A percentile compares a stretch with the other conserved stretches of the same genome.
Conservation (phyloP, 53 echinoderm and acorn worm species). For the Henricia sp. region DNA sequence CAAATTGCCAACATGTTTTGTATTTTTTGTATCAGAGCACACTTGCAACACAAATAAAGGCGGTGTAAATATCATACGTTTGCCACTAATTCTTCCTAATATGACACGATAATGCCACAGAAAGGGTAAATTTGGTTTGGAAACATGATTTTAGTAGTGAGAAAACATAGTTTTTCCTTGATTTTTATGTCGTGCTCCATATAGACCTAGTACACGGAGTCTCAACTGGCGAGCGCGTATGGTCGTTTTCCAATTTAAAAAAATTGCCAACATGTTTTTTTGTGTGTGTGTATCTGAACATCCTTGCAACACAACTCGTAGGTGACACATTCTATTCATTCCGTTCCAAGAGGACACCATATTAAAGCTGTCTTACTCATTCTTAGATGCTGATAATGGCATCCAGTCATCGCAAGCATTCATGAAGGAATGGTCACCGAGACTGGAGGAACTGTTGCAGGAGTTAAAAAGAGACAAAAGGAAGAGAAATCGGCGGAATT, state of each 20-base stretch:
- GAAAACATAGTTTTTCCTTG: not conserved
- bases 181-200: too few relatives aligned
- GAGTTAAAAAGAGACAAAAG: not conserved
- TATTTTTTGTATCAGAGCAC: too few relatives aligned
- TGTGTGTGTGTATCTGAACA: not conserved
- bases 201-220: too few relatives aligned
- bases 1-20: too few relatives aligned
- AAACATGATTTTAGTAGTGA: too few relatives aligned
- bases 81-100: too few relatives aligned
- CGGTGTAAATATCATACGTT: not conserved
- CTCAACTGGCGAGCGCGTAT: too few relatives aligned
- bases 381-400: constrained; percentile 71
- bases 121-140: too few relatives aligned
- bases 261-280: not conserved
- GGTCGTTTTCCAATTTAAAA: not conserved
- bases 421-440: constrained; percentile 76
- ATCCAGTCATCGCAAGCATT: constrained; percentile 79
- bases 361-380: not conserved
- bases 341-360: too few relatives aligned
- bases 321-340: not conserved
- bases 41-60: too few relatives aligned
- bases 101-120: too few relatives aligned
- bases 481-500: not conserved
- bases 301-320: not conserved
- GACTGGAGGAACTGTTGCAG: constrained; percentile 36